Base-by-base conservation (phyloP, 2,797 vertebrate species). In the Chelon auratus region DNA sequence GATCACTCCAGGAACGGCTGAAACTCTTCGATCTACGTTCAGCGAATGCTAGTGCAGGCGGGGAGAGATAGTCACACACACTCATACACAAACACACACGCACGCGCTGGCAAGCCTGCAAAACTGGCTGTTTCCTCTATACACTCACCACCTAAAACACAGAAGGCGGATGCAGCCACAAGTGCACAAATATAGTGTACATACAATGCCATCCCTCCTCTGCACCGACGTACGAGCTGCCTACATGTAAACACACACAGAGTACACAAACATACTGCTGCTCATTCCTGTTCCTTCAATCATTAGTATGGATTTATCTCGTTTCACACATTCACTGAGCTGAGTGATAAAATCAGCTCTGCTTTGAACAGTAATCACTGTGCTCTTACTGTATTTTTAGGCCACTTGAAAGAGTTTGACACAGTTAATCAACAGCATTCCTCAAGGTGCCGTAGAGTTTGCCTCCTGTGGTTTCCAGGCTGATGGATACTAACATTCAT, bases 1-100 rank as follows among this genome's bases (percentile, higher is more conserved):
- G 97, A 93, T 99, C 98, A 90, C 97, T 99, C 98, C 97, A 99
- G 95, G 98, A 99, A 90, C 97, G 95, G 96, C 95, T 98, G 96
- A 99, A 99, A 96, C 97, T 99, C 93, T 97, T 97, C 95, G 97
- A 96, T 92, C 96, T 97, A 94, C 96, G 96, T 87, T 99, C 97
- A 68, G 97, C 97, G 91, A 97, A 98, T 57, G 97, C 97, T 99
- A 90, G 72, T 90, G 83, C 87, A 93, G 89, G 90, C 66, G 89
- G 81, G 89, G 85, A 94, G 89, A 95, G 81, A 94, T 87, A 57
- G 87, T 94, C 92, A 94, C 90, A 83, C 91, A 83, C 87, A 18
- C 52, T 51, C 68, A 24, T 55, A 13, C 63, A 9, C 70, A 22
- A 68, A 40, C 47, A 55, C 68, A 33, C 62, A 20, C 63, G 45